Percentiles rank a stretch among this genome's conserved stretches.
Conservation (phyloP, 2,888 invertebrate species). For the Oligia fasciuncula region DNA sequence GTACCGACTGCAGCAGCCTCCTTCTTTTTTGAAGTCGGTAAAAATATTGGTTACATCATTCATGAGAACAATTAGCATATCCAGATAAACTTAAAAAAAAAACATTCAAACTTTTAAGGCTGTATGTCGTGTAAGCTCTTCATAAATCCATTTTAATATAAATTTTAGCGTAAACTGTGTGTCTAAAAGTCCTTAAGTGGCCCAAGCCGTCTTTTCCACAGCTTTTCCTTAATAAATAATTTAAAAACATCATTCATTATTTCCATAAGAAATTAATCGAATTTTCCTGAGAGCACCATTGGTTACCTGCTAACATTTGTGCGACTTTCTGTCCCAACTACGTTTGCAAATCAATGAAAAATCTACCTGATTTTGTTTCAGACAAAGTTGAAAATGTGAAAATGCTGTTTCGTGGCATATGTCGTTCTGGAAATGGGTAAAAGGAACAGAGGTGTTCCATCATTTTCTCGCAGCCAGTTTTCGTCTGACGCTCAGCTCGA, state of each 20-base stretch:
- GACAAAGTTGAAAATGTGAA: constrained; percentile 42
- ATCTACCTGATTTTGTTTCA: fast-evolving
- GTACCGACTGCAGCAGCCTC: too few species aligned
- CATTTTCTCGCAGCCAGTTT: constrained; percentile 78
- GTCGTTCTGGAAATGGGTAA: constrained; percentile 68
- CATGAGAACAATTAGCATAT: not conserved
- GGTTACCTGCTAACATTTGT: constrained; percentile 79
- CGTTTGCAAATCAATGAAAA: constrained; percentile 5
- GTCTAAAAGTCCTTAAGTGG: constrained; percentile 9
- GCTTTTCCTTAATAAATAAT: constrained; percentile 69
- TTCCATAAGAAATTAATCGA: constrained; percentile 71
- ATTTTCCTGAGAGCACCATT: constrained; percentile 67
- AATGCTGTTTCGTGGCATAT: constrained; percentile 60
- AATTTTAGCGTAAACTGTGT: not conserved
- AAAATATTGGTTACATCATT: not conserved
- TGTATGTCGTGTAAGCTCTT: too few species aligned
- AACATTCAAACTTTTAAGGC: not conserved
- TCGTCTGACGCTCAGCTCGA: constrained; percentile 64
- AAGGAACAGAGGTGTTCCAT: constrained; percentile 78
- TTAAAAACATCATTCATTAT: constrained; percentile 75
- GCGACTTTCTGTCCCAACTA: constrained; percentile 47
- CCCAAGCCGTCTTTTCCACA: constrained; percentile 5
- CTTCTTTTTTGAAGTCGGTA: not conserved
- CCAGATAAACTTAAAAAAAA: not conserved
- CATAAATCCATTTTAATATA: not conserved